Evolutionary conservation across 1,140 invertebrate species (phyloP), one percentile per base, ranked within the genome.

Genomic region (Lepidurus packardi): DNA sequence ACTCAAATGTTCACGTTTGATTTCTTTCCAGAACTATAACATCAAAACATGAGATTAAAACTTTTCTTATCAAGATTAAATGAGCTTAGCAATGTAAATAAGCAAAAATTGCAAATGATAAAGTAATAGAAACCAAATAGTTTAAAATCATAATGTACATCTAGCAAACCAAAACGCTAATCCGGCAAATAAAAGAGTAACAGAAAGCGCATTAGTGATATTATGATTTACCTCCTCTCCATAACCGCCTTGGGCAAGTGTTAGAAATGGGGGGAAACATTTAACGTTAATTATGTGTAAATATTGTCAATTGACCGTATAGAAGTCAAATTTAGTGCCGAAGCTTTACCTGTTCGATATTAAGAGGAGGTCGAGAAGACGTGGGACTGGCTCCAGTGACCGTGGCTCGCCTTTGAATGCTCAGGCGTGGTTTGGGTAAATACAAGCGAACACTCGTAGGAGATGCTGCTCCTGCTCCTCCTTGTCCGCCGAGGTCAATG

Each of bases 341-440:
- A 73, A 65, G 3, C 73, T 73, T 77, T 83, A 90, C 89, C 86
- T 91, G 88, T 81, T 92, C 90, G 76, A 92, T 87, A 82, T 89
- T 88, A 78, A 90, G 85, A 79, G 88, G 88, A 74, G 91, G 88
- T 77, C 89, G 84, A 79, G 90, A 90, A 73, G 89, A 86, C 5
- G 89, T 90, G 16, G 93, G 91, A 80, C 90, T 93, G 74, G 91
- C 92, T 8, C 94, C 94, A 81, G 93, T 94, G 81, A 96, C 94
- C 7, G 94, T 95, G 75, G 95, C 93, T 41, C 95, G 86, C 11
- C 95, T 88, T 84, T 93, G 93, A 24, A 94, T 90, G 75, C 89
- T 85, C 78, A 89, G 88, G 47, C 91, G 87, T 34, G 92, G 92
- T 83, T 93, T 93, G 1, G 92, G 89, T 34, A 92, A 89, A 82